A percentile compares a stretch with the other conserved stretches of the same genome.
phyloP scores from a whole-genome alignment of 2,113 vertebrate genomes.

The Parus major region DNA sequence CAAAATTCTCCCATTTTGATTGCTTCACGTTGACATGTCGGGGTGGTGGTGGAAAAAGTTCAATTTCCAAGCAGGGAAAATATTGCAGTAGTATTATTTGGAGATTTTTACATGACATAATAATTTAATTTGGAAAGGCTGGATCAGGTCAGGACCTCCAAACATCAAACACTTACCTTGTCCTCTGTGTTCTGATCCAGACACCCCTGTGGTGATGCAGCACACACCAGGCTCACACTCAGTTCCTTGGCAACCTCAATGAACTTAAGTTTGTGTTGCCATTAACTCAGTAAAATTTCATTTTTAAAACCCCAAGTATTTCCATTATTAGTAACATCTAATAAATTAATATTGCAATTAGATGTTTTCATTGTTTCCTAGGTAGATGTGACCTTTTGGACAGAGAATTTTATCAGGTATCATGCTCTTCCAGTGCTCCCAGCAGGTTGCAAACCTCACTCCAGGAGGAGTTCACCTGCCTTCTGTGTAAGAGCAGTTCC shows the following conservation, averaged over 20 bases:
- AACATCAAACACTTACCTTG: neutral
- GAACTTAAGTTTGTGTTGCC: neutral
- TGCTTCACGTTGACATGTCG: neutral
- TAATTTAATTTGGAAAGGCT: neutral
- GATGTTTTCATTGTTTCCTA: neutral
- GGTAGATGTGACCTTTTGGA: neutral
- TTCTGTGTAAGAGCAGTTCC: neutral
- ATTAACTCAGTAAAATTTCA: neutral
- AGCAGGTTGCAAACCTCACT: neutral
- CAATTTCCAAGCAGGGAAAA: neutral
- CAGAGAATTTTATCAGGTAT: neutral
- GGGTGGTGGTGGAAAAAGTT: neutral
- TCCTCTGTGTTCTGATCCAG: neutral
- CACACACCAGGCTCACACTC: neutral
- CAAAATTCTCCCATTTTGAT: neutral
- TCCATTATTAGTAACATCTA: neutral
- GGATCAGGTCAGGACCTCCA: neutral
- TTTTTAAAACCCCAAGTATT: neutral
- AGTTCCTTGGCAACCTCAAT: neutral
- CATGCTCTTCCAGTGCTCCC: neutral
- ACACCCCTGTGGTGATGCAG: neutral
- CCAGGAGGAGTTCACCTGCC: neutral
- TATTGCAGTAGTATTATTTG: neutral
- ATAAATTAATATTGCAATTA: neutral
- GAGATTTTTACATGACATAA: neutral